phyloP scores from a whole-genome alignment of 2,113 vertebrate species.

The Brachirus orientalis region DNA sequence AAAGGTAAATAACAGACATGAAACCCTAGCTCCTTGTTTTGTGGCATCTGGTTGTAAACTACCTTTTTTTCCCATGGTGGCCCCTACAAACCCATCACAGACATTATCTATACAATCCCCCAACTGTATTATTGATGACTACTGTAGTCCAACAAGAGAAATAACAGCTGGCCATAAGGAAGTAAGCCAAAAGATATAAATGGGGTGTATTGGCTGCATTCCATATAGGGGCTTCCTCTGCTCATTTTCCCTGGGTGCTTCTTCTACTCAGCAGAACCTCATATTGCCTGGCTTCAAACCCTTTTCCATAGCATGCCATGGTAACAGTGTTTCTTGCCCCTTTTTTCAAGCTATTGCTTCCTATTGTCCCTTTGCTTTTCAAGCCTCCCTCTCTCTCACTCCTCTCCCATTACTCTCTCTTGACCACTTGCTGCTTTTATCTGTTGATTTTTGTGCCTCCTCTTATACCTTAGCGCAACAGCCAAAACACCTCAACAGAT shows the following conservation, averaged over 20 bases:
- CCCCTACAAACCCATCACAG: conserved; percentile 86
- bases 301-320: conserved; percentile 96
- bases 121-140: conserved; percentile 68
- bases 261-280: conserved; percentile 88
- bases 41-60: conserved; percentile 97
- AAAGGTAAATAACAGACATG: conserved; percentile 99
- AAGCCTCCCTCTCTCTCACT: conserved; percentile 78
- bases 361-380: conserved; percentile 81
- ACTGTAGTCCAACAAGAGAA: conserved; percentile 68
- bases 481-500: conserved; percentile 72
- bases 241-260: conserved; percentile 88
- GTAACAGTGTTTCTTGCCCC: conserved; percentile 90
- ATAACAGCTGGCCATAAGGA: conserved; percentile 82
- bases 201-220: conserved; percentile 86
- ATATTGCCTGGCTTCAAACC: conserved; percentile 95
- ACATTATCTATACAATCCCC: conserved; percentile 69
- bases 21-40: conserved; percentile 97
- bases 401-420: conserved; percentile 80
- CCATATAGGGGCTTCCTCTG: conserved; percentile 82
- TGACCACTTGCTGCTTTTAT: conserved; percentile 82
- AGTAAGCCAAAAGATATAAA: conserved; percentile 88
- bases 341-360: conserved; percentile 86
- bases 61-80: conserved; percentile 88
- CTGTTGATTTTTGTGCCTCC: conserved; percentile 74
- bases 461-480: conserved; percentile 63